Evolutionary conservation across 2,888 invertebrate genomes (phyloP).

Genomic region (Macaria liturata): DNA sequence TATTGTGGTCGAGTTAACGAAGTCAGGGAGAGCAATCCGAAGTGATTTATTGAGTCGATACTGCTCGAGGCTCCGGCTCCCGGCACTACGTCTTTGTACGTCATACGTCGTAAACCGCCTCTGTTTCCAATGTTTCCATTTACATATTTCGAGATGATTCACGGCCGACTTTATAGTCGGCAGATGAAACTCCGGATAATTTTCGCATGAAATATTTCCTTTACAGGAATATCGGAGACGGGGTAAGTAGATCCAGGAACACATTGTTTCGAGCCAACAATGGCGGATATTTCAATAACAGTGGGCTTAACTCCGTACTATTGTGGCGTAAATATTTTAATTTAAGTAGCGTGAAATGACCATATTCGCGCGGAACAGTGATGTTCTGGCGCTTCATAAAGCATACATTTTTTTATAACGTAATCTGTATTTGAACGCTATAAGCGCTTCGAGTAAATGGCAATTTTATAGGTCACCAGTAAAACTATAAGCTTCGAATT

Average conservation of each 20-base stretch:
- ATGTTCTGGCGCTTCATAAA: no score
- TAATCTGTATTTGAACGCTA: no score
- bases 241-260: slow-evolving; percentile 27
- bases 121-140: slow-evolving; percentile 55
- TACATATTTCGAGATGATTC: slow-evolving; percentile 51
- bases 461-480: slow-evolving; percentile 11
- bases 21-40: slow-evolving; percentile 36
- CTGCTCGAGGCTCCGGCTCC: slow-evolving; percentile 16
- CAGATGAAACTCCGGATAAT: slow-evolving; percentile 51
- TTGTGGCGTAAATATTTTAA: not conserved
- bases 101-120: slow-evolving; percentile 43
- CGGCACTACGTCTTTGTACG: slow-evolving; percentile 26
- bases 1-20: slow-evolving; percentile 63
- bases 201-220: slow-evolving; percentile 48
- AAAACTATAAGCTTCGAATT: slow-evolving; percentile 23
- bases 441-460: not conserved
- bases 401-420: no score
- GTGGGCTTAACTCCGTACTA: not conserved
- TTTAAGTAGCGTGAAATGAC: not conserved
- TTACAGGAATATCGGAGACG: slow-evolving; percentile 30
- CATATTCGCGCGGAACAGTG: not conserved
- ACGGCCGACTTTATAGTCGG: slow-evolving; percentile 48
- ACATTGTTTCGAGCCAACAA: slow-evolving; percentile 31
- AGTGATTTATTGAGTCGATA: slow-evolving; percentile 31
- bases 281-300: slow-evolving; percentile 13